Conservation (phyloP, 2,113 vertebrate species). For the Irena cyanogastra region DNA sequence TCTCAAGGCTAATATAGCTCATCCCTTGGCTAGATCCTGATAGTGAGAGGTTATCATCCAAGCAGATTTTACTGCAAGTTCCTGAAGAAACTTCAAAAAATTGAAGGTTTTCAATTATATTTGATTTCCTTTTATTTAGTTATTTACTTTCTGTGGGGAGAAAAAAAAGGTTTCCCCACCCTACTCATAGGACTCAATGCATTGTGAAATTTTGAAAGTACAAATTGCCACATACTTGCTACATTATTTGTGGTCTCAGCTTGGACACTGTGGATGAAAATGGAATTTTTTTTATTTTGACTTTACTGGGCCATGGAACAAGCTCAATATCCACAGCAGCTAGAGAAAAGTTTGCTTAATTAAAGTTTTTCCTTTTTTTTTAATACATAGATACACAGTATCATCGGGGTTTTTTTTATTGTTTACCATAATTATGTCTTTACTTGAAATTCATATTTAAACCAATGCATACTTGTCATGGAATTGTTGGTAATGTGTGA, state of each 20-base stretch:
- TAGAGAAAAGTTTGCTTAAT: conserved; percentile 48
- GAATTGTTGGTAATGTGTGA: conserved; percentile 77
- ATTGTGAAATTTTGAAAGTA: not conserved
- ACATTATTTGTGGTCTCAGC: not conserved
- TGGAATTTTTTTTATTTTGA: not conserved
- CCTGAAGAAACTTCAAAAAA: not conserved
- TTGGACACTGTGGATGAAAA: not conserved
- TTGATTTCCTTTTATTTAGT: not conserved
- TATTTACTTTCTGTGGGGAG: not conserved
- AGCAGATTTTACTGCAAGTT: not conserved
- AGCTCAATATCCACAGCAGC: not conserved
- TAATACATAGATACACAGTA: not conserved
- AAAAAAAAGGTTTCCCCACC: not conserved
- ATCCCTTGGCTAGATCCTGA: not conserved
- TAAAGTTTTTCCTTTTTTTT: conserved; percentile 35
- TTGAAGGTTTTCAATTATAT: not conserved
- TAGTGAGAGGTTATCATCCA: not conserved
- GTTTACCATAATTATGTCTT: conserved; percentile 72
- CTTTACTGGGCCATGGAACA: not conserved
- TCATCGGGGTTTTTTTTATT: conserved; percentile 57
- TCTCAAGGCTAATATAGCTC: not conserved
- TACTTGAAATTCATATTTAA: conserved; percentile 73
- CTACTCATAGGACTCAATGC: not conserved
- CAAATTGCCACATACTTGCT: conserved; percentile 3
- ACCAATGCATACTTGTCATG: conserved; percentile 67